phyloP scores from a whole-genome alignment of 2,113 vertebrate species.

The Crotalus horridus region DNA sequence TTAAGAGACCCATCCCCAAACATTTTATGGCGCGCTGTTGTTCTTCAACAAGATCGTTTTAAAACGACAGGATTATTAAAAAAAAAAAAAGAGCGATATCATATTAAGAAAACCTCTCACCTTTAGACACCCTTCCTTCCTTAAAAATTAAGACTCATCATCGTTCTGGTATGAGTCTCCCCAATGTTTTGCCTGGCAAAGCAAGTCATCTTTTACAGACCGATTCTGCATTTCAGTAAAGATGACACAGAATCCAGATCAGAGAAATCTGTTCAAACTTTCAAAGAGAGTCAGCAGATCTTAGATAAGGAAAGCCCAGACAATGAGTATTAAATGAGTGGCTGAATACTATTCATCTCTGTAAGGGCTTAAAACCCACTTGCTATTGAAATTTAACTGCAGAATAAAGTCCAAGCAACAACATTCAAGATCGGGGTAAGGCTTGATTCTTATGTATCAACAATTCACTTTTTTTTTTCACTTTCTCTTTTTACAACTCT shows the following conservation, averaged over 20 bases:
- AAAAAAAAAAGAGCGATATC: fast-evolving
- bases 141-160: not conserved
- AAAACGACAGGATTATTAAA: not conserved
- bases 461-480: not conserved
- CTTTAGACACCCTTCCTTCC: not conserved
- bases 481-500: not conserved
- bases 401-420: fast-evolving
- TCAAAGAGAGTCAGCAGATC: conserved; percentile 29
- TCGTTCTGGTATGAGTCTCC: not conserved
- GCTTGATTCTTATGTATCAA: not conserved
- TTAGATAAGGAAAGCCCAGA: conserved; percentile 28
- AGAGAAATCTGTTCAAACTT: not conserved
- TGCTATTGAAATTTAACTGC: not conserved
- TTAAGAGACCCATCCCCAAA: not conserved
- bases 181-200: not conserved
- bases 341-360: not conserved
- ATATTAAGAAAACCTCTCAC: not conserved
- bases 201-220: not conserved
- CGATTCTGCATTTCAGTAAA: not conserved
- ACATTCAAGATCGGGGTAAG: not conserved
- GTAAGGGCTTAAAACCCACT: not conserved
- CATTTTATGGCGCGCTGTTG: not conserved
- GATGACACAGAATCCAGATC: not conserved
- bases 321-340: conserved; percentile 37
- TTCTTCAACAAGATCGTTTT: not conserved